These are phyloP conservation scores for Sycobia sp. DNA, from an alignment of 1,140 invertebrate genomes.

Conservation along the genomic window DNA sequence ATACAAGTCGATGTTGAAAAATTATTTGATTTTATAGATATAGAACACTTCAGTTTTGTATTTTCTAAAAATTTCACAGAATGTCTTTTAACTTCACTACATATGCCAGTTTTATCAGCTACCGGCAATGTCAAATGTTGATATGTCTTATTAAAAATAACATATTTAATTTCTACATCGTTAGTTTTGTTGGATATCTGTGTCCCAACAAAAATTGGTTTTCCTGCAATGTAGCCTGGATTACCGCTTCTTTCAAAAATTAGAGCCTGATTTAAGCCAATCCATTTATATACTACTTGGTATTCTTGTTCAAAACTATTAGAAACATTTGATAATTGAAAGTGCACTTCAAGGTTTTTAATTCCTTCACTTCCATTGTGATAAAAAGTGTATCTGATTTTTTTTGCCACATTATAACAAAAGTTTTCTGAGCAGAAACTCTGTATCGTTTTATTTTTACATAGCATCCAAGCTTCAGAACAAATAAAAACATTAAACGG, in stretches of 20 bases:
- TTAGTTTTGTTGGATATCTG: slow-evolving; percentile 44
- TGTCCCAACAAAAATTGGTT: slow-evolving; percentile 67
- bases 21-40: slow-evolving; percentile 44
- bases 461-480: slow-evolving; percentile 45
- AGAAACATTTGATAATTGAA: slow-evolving; percentile 56
- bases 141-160: slow-evolving; percentile 48
- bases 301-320: slow-evolving; percentile 61
- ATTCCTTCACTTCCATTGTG: slow-evolving; percentile 68
- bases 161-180: slow-evolving; percentile 39
- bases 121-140: slow-evolving; percentile 58
- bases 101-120: slow-evolving; percentile 51
- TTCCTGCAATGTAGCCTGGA: slow-evolving; percentile 69
- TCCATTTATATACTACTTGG: slow-evolving; percentile 62
- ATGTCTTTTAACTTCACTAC: slow-evolving; percentile 51
- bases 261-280: slow-evolving; percentile 46
- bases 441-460: slow-evolving; percentile 39
- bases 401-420: slow-evolving; percentile 60
- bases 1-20: slow-evolving; percentile 57
- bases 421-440: slow-evolving; percentile 43
- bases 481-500: slow-evolving; percentile 57
- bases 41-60: slow-evolving; percentile 56
- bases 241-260: slow-evolving; percentile 67
- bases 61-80: slow-evolving; percentile 62
- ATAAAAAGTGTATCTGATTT: slow-evolving; percentile 61
- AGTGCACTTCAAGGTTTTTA: slow-evolving; percentile 53